Percentiles rank a stretch among this genome's conserved stretches.
Conservation (phyloP, 1,140 invertebrate genomes). For the Conus betulinus region DNA sequence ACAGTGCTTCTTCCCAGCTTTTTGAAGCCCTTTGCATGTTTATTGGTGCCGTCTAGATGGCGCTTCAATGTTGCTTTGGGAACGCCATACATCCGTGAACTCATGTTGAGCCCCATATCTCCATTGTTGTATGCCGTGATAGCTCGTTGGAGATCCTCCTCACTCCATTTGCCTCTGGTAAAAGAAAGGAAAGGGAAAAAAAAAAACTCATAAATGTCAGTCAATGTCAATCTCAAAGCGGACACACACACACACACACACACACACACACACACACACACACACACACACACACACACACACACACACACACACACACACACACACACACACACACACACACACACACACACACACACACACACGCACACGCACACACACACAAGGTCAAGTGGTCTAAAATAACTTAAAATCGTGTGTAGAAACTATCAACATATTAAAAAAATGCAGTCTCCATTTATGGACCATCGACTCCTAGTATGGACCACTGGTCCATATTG, state of each 20-base stretch:
- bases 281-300: too few relatives aligned
- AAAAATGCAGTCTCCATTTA: too few relatives aligned
- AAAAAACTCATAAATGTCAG: too few relatives aligned
- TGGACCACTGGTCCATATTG: neutral
- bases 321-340: constrained; percentile 5
- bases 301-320: neutral
- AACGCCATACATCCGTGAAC: neutral
- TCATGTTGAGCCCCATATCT: constrained; percentile 10
- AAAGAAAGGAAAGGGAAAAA: neutral
- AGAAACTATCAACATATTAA: neutral
- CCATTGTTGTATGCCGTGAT: neutral
- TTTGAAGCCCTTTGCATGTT: too few relatives aligned
- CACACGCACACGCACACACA: constrained; percentile 2
- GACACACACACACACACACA: too few relatives aligned
- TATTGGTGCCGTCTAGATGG: too few relatives aligned
- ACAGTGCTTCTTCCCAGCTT: too few relatives aligned
- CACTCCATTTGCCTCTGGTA: constrained; percentile 5
- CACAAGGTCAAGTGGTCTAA: neutral
- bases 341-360: constrained; percentile 10
- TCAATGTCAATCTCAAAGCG: too few relatives aligned
- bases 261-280: too few relatives aligned
- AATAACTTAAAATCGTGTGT: constrained; percentile 4
- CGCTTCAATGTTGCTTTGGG: neutral
- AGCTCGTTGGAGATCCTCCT: neutral
- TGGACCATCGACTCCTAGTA: too few relatives aligned